Evolutionary conservation across 2,113 vertebrate species (phyloP), one percentile per base, ranked within the genome.

Genomic region (Psettodes erumei): DNA sequence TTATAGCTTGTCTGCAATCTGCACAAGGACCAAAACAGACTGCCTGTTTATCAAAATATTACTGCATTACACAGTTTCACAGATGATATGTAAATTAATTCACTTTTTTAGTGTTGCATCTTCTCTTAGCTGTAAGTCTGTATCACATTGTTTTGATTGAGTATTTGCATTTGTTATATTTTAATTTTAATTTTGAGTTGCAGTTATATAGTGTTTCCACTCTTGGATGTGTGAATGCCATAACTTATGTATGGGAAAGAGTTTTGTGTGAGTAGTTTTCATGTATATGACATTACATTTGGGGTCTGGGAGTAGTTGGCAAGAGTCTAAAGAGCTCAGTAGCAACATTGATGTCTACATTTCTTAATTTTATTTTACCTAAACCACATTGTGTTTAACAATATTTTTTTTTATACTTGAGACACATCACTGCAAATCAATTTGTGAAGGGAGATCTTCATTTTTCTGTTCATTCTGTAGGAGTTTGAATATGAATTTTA

Each of bases 321-420:
- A 54, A 33, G 42, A 54, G 69, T 69, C n/a, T 61, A 51, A 73
- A 60, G 48, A 71, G 8, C 32, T 70, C 28, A 35, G 18, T 71
- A 77, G 77, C n/a, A 69, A 42, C 65, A 40, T 30, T 0, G 25
- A 42, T 60, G 15, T 76, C 48, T 80, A 43, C 25, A 21, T 73
- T 66, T n/a, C 48, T 61, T 61, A 55, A 59, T 65, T 75, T 68
- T 25, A 81, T 56, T 77, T 81, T 48, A 71, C 78, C 21, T 79
- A 43, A 42, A 86, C 62, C 81, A 79, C 55, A 85, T 82, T 69
- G 60, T 88, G 84, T 62, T 75, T 43, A 82, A 76, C 40, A 72
- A 30, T 81, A 75, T 86, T 84, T 33, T 23, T 89, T 40, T 90
- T 88, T 89, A 66, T 82, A 83, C 38, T 63, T 69, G 48, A 54